A percentile compares a stretch with the other conserved stretches of the same genome.
Conservation (phyloP, 2,888 invertebrate genomes). For the Apotomis betuletana region DNA sequence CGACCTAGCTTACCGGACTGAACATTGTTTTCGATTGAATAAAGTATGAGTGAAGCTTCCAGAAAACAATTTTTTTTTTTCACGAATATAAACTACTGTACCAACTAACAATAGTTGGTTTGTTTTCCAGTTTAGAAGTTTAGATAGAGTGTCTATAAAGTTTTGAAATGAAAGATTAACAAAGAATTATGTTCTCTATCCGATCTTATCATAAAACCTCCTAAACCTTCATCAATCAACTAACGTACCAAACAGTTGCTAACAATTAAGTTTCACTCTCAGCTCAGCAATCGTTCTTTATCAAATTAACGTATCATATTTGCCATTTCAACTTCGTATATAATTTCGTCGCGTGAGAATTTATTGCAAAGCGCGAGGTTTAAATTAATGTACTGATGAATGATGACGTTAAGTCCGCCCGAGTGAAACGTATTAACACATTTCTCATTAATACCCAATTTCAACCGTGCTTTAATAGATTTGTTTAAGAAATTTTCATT, state of each 20-base stretch:
- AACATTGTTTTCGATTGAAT: too few relatives aligned
- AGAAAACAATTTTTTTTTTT: too few relatives aligned
- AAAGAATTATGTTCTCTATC: constrained; percentile 22
- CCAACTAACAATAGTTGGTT: too few relatives aligned
- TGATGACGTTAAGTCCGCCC: constrained; percentile 51
- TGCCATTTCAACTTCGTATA: constrained; percentile 35
- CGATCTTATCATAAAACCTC: constrained; percentile 4
- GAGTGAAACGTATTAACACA: constrained; percentile 18
- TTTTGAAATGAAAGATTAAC: constrained; percentile 3
- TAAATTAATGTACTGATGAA: constrained; percentile 53
- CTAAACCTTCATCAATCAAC: constrained; percentile 17
- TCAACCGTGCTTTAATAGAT: constrained; percentile 8
- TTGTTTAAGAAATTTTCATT: constrained; percentile 6
- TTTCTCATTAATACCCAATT: constrained; percentile 12
- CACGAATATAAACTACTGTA: too few relatives aligned
- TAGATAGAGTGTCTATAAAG: not conserved
- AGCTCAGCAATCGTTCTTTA: constrained; percentile 34
- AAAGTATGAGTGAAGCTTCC: too few relatives aligned
- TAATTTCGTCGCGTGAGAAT: constrained; percentile 33
- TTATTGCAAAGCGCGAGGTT: constrained; percentile 36
- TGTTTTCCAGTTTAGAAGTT: too few relatives aligned
- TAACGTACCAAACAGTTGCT: not conserved
- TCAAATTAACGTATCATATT: constrained; percentile 38
- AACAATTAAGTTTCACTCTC: constrained; percentile 22
- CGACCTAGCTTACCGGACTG: too few relatives aligned